Percentiles rank a stretch among this genome's conserved stretches.
phyloP scores from a whole-genome alignment of 92 coral and sea anemone genomes.

The Phenganax marumi region DNA sequence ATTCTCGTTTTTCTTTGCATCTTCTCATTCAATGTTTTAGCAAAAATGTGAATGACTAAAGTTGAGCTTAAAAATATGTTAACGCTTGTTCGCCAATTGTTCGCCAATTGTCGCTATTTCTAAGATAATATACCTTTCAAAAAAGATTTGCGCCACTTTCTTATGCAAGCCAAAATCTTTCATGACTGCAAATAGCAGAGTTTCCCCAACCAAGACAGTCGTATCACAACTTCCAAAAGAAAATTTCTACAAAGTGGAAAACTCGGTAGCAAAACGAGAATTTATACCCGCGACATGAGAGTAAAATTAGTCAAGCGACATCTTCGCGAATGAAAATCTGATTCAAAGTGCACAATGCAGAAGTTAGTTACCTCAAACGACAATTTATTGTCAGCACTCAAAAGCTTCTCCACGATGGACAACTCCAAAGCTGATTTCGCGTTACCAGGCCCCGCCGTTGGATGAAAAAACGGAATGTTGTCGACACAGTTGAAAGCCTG shows the following conservation, averaged over 20 bases:
- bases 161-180: constrained; percentile 42
- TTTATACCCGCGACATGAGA: no score
- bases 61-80: no score
- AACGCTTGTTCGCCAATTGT: no score
- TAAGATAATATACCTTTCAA: constrained; percentile 8
- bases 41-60: no score
- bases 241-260: constrained; percentile 16
- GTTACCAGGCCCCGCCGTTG: constrained; percentile 13
- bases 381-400: constrained; percentile 23
- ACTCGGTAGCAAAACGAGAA: not conserved
- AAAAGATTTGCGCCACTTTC: constrained; percentile 27
- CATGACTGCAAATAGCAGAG: constrained; percentile 20
- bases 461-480: constrained; percentile 40
- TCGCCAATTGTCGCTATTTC: no score
- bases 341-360: not conserved
- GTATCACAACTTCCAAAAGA: constrained; percentile 45
- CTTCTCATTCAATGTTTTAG: no score
- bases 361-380: constrained; percentile 24
- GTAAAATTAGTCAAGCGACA: no score
- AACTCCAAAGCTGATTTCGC: not conserved
- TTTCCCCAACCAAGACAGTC: constrained; percentile 31
- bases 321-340: not conserved
- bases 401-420: constrained; percentile 13
- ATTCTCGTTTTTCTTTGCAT: no score
- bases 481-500: constrained; percentile 33